Percentiles rank a stretch among this genome's conserved stretches.
These are phyloP conservation scores for Actinemys pallida DNA, from an alignment of 2,113 vertebrate genomes.

Conservation along the genomic window DNA sequence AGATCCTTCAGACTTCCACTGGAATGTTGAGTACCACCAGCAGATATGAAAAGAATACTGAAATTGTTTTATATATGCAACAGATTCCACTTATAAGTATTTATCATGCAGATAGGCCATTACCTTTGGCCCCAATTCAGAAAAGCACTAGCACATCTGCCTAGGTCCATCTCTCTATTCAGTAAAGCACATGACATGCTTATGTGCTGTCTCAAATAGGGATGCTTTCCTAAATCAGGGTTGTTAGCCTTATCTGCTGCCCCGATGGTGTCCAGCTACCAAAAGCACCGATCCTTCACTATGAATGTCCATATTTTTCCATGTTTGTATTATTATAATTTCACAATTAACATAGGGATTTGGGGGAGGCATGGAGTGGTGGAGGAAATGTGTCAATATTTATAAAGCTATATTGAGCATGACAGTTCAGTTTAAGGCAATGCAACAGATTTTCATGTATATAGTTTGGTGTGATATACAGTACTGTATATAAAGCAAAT, in stretches of 20 bases:
- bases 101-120: background rate
- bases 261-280: background rate
- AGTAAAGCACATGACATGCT: background rate
- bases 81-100: background rate
- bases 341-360: background rate
- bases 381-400: background rate
- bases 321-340: background rate
- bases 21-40: background rate
- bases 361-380: background rate
- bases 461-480: background rate
- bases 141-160: background rate
- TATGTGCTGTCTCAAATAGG: background rate
- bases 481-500: background rate
- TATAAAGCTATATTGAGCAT: background rate
- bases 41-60: background rate
- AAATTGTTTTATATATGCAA: background rate
- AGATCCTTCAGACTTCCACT: background rate
- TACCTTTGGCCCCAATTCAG: background rate
- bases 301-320: slow-evolving; percentile 43
- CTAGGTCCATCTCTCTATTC: background rate
- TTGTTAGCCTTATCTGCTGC: background rate
- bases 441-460: background rate
- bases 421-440: background rate
- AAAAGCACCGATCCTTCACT: slow-evolving; percentile 26
- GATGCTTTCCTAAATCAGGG: background rate